These are phyloP conservation scores for Cyanocitta stelleri DNA, from an alignment of 2,113 vertebrate genomes.

Conservation along the genomic window DNA sequence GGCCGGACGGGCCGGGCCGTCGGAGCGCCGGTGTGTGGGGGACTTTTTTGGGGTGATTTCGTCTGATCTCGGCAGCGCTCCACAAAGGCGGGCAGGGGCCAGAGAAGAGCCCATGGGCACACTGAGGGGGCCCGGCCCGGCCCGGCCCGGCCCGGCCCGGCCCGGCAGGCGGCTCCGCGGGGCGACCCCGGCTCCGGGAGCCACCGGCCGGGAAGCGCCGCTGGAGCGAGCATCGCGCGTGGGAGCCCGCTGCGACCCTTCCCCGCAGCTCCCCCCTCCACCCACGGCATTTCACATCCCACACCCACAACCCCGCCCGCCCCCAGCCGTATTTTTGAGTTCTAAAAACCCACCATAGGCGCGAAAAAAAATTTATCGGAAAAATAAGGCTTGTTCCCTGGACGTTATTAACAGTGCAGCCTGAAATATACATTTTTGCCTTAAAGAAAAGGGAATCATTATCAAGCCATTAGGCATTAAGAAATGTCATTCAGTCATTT, in stretches of 20 bases:
- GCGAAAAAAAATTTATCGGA: background rate
- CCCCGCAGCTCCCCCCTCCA: background rate
- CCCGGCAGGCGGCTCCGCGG: background rate
- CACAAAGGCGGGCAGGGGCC: background rate
- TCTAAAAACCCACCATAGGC: conserved; percentile 3
- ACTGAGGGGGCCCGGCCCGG: background rate
- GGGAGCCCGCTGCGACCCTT: background rate
- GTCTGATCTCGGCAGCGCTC: background rate
- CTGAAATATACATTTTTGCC: conserved; percentile 68
- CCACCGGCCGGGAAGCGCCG: background rate
- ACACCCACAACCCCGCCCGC: background rate
- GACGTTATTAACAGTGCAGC: conserved; percentile 65
- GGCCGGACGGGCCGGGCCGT: no score
- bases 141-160: no score
- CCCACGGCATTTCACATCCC: background rate
- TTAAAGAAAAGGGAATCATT: conserved; percentile 75
- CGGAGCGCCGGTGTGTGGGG: background rate
- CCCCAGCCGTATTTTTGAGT: background rate
- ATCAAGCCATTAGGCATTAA: conserved; percentile 76
- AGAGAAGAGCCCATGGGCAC: background rate
- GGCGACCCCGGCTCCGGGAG: background rate
- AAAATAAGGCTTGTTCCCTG: conserved; percentile 65
- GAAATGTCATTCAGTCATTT: conserved; percentile 82
- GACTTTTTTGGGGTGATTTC: background rate
- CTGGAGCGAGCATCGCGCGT: background rate